phyloP scores from a whole-genome alignment of 2,888 invertebrate genomes.

The Tipula helvola region DNA sequence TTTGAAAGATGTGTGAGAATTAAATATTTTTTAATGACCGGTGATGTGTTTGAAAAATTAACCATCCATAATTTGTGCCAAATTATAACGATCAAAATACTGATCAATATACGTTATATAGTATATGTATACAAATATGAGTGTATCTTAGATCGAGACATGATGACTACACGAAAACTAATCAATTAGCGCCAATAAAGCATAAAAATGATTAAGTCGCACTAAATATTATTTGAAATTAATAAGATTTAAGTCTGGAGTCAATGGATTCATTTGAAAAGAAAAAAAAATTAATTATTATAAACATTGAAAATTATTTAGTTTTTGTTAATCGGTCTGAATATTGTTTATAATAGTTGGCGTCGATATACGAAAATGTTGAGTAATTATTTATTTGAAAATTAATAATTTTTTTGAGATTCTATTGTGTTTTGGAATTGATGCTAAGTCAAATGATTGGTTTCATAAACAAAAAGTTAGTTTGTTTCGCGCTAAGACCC shows the following conservation, averaged over 20 bases:
- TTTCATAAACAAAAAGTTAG: no score
- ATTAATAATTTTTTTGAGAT: background rate
- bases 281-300: background rate
- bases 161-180: background rate
- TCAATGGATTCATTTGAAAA: background rate
- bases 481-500: no score
- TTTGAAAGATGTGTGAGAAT: background rate
- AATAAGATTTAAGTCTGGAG: background rate
- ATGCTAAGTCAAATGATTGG: no score
- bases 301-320: background rate
- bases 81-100: background rate
- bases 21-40: background rate
- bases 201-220: background rate
- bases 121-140: no score
- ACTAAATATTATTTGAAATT: background rate
- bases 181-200: background rate
- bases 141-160: background rate
- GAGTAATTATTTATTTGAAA: background rate
- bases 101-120: background rate
- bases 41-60: background rate
- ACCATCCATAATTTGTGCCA: background rate
- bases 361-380: background rate
- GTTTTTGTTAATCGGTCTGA: background rate
- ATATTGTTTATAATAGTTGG: background rate
- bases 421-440: background rate